phyloP scores from a whole-genome alignment of 2,888 invertebrate species.

The Actias luna region DNA sequence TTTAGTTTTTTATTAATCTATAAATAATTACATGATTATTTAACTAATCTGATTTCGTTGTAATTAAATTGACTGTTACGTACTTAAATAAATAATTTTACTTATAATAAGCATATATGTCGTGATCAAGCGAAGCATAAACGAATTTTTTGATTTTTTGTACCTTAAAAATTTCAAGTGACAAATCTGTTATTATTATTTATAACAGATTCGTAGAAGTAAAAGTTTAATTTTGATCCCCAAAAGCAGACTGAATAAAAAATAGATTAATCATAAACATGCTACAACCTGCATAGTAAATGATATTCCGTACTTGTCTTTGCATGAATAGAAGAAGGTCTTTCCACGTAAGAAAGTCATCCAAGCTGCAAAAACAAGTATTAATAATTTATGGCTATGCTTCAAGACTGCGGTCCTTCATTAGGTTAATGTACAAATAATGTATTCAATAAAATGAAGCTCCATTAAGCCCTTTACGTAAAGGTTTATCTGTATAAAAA shows the following conservation, averaged over 20 bases:
- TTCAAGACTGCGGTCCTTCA: not conserved
- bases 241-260: not conserved
- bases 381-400: not conserved
- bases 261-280: not conserved
- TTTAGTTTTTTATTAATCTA: too few relatives aligned
- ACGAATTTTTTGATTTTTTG: not conserved
- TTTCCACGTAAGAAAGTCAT: not conserved
- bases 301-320: not conserved
- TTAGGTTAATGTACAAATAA: not conserved
- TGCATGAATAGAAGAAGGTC: constrained; percentile 4
- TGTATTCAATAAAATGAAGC: not conserved
- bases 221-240: not conserved
- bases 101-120: not conserved
- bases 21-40: too few relatives aligned
- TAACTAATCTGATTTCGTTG: not conserved
- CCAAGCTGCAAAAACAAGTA: not conserved
- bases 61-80: not conserved
- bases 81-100: not conserved
- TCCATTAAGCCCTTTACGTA: not conserved
- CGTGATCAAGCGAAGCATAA: not conserved
- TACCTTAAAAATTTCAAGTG: not conserved
- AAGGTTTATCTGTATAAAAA: not conserved
- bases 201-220: not conserved
- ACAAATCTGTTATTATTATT: not conserved
- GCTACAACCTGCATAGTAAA: not conserved